Evolutionary conservation across 2,113 vertebrate genomes (phyloP), one percentile per base, ranked within the genome.

Genomic region (Phalacrocorax aristotelis): DNA sequence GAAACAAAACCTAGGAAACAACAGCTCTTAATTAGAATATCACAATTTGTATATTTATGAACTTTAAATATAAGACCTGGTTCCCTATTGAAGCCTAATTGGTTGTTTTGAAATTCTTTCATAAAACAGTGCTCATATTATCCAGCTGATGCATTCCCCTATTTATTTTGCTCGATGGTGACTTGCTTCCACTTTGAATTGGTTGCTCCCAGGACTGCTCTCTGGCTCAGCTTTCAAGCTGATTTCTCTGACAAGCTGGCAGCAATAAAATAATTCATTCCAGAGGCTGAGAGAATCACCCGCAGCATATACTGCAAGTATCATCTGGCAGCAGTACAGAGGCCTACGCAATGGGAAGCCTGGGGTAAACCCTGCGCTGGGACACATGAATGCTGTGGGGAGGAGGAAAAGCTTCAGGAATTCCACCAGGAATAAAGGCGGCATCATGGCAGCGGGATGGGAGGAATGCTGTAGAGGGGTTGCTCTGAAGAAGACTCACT

Each of bases 191-290:
- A 52, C 94, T 71, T 58, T 15, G 70, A 94, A 66, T 8, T 5
- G 8, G 78, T 84, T 1, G 3, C 92, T 95, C 96, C 75, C 83
- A 90, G 94, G 62, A 30, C 65, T 8, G 15, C 66, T 79, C 69
- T 61, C 76, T 76, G 94, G 91, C 95, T 96, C 94, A 92, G 91
- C 83, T 97, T 97, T 96, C 93, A 97, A 66, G 90, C 72, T 86
- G 81, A 95, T 97, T 97, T 96, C 96, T 95, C 94, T 93, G 92
- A 95, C 91, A 90, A 94, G 87, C 94, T 96, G 94, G 94, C 91
- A 92, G 94, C 92, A 93, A 90, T 93, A 83, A 97, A 97, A 93
- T 96, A 90, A 94, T 94, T 96, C 96, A 95, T 96, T 97, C 94
- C 97, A 96, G 95, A 95, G 93, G 78, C 94, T 83, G 79, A 51